phyloP scores from a whole-genome alignment of 2,797 vertebrate genomes.

The Anniella stebbinsi region DNA sequence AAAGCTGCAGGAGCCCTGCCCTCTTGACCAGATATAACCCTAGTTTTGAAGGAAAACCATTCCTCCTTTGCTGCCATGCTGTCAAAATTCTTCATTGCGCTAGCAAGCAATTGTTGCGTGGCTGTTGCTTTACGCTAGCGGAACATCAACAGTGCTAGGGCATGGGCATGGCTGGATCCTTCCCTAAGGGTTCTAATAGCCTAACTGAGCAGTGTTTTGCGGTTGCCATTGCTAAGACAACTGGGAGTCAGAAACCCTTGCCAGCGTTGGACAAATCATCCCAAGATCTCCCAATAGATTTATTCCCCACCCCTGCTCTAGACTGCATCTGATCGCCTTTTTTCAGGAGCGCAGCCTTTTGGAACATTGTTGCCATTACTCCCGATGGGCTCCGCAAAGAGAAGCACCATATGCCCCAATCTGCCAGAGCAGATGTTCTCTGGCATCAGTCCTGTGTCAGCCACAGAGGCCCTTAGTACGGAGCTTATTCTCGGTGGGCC shows the following conservation, averaged over 20 bases:
- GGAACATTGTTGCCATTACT: not conserved
- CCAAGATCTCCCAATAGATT: not conserved
- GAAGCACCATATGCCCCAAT: conserved; percentile 16
- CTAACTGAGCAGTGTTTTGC: not conserved
- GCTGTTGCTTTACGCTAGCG: no score
- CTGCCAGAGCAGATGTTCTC: conserved; percentile 38
- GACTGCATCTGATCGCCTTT: not conserved
- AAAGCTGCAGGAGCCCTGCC: no score
- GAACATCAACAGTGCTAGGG: no score
- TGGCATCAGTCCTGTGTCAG: conserved; percentile 8
- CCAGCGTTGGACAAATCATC: not conserved
- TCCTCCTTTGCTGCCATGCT: no score
- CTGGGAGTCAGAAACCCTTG: conserved; percentile 1
- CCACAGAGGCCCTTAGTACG: conserved; percentile 16
- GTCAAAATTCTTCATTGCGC: no score
- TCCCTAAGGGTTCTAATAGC: not conserved
- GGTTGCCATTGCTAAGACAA: not conserved
- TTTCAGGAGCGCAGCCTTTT: not conserved
- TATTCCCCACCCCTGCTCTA: not conserved
- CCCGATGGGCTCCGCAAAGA: conserved; percentile 3
- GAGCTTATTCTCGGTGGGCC: conserved; percentile 6
- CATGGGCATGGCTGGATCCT: no score
- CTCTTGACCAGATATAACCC: no score
- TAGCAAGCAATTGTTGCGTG: no score
- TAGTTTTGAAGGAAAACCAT: no score